phyloP scores from a whole-genome alignment of 2,888 invertebrate genomes.

The Cataglyphis livida region DNA sequence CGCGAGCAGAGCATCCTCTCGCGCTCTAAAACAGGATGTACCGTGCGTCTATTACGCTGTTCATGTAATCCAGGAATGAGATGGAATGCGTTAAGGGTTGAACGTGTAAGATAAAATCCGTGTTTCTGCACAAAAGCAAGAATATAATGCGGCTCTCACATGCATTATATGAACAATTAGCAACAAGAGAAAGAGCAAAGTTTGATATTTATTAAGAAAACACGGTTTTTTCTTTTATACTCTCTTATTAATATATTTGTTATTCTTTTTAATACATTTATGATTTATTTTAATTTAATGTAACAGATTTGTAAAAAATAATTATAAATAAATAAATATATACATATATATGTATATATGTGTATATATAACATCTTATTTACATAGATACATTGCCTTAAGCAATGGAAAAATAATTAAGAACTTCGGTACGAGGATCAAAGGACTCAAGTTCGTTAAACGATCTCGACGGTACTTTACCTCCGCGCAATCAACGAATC shows the following conservation, averaged over 20 bases:
- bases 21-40: constrained; percentile 43
- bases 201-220: constrained; percentile 14
- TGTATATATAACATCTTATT: neutral
- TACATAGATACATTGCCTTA: constrained; percentile 3
- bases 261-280: neutral
- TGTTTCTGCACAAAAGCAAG: constrained; percentile 9
- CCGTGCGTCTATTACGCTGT: constrained; percentile 41
- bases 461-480: constrained; percentile 49
- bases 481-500: constrained; percentile 58
- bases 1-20: constrained; percentile 28
- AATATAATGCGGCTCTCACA: neutral
- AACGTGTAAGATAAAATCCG: constrained; percentile 29
- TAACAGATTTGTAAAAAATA: too few species aligned
- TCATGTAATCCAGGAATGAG: constrained; percentile 37
- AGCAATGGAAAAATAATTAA: constrained; percentile 49
- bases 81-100: constrained; percentile 37
- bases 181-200: neutral
- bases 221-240: neutral
- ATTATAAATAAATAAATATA: neutral
- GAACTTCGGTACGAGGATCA: constrained; percentile 49
- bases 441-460: constrained; percentile 54
- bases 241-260: neutral
- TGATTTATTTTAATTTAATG: too few species aligned
- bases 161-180: constrained; percentile 21
- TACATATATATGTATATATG: neutral